Conservation (phyloP, 2,113 vertebrate species). For the Potamarius usumacintae region DNA sequence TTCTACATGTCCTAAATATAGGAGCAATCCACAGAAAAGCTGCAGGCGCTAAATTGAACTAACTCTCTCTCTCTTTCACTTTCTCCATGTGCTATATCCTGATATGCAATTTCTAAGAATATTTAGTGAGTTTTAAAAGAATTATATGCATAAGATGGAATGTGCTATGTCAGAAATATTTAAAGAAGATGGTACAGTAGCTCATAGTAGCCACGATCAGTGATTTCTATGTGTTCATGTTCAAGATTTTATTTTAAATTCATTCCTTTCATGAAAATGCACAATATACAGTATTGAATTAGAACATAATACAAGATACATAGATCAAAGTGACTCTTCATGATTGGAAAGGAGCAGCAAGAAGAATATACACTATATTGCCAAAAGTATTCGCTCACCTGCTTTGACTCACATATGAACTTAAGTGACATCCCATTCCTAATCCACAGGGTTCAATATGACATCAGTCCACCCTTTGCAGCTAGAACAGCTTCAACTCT, state of each 20-base stretch:
- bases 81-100: conserved; percentile 22
- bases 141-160: not conserved
- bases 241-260: not conserved
- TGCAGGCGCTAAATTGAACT: conserved; percentile 26
- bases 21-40: conserved; percentile 33
- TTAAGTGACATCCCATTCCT: too few relatives aligned
- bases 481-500: too few relatives aligned
- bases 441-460: too few relatives aligned
- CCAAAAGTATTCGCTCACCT: too few relatives aligned
- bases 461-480: too few relatives aligned
- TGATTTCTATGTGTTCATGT: not conserved
- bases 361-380: too few relatives aligned
- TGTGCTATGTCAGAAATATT: conserved; percentile 18
- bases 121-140: not conserved
- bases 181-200: not conserved
- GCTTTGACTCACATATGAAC: too few relatives aligned
- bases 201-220: not conserved
- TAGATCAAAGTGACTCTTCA: too few relatives aligned
- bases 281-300: too few relatives aligned
- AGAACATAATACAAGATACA: too few relatives aligned
- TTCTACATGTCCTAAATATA: conserved; percentile 33
- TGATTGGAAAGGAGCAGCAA: too few relatives aligned
- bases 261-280: too few relatives aligned
- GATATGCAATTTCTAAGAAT: conserved; percentile 18
- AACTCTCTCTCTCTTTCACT: conserved; percentile 2